Base-by-base conservation (phyloP, 2,113 vertebrate genomes). In the Turdus rufiventris region DNA sequence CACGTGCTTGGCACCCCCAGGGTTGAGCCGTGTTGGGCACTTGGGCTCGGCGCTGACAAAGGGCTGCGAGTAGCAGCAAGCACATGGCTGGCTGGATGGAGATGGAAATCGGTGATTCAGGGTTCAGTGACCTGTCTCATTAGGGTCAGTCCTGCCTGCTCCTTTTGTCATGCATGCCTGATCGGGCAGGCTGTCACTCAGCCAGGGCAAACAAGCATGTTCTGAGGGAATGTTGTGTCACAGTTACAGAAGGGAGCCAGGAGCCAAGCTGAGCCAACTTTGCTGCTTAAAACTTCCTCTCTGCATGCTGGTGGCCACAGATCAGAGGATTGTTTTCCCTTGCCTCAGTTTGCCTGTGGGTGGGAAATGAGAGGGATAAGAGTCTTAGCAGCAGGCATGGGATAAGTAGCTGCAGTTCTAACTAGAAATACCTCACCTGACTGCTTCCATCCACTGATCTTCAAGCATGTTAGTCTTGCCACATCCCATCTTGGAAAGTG, bases 111-210 rank as follows among this genome's bases (percentile, higher is more conserved):
- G 1, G 75, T 96, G 86, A 94, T 82, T 92, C 85, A 89, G 89
- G 70, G 76, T 93, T 95, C 90, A 91, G 54, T 86, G 93, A 87
- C 81, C 77, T 96, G 85, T 86, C 88, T 92, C 73, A 73, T 92
- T 66, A 71, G 88, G 95, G 91, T 93, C 85, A 85, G 43, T 82
- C 77, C 77, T 96, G 82, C 94, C 76, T 66, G 83, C 58, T 91
- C 51, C 67, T 93, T 94, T 91, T 33, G 38, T 94, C 78, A 93
- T 51, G 88, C 76, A 50, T 71, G 87, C 85, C 81, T 86, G 76
- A 40, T 94, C 1, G 0, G 81, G 79, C 31, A 36, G 86, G 57
- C 85, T 95, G 96, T 91, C 90, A 66, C 89, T 83, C 76, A 14
- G 85, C 62, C 87, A 80, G 94, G 75, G 45, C 91, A 94, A 85